Evolutionary conservation across 2,797 vertebrate species (phyloP).

Genomic region (Okamejei kenojei): DNA sequence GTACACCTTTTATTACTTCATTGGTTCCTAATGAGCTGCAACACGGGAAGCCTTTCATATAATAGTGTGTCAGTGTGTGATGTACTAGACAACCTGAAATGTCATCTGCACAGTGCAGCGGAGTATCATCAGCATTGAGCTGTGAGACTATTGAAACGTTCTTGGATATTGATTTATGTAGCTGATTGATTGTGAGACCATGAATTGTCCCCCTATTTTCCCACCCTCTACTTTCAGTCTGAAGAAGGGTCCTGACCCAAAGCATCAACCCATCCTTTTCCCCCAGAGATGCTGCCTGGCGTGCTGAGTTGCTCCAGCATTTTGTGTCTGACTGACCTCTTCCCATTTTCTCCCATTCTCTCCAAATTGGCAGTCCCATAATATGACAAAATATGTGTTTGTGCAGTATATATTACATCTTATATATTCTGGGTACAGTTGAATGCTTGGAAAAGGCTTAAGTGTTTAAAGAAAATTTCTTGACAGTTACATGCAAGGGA

Average conservation of each 20-base stretch:
- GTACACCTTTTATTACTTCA: not conserved
- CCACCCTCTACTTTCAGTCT: no score
- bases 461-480: not conserved
- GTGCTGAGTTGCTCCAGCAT: no score
- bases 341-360: not conserved
- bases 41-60: not conserved
- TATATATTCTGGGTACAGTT: not conserved
- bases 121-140: not conserved
- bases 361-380: not conserved
- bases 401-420: no score
- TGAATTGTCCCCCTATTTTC: no score
- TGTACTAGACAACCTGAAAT: not conserved
- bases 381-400: not conserved
- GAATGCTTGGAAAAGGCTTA: not conserved
- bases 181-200: not conserved
- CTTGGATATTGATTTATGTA: not conserved
- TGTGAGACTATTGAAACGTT: not conserved
- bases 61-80: not conserved
- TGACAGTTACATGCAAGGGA: not conserved
- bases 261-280: no score
- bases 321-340: not conserved
- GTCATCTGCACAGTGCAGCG: not conserved
- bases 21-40: not conserved
- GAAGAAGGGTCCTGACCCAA: no score
- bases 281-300: no score